phyloP scores from a whole-genome alignment of 37 sponge, comb jelly and placozoan genomes.

The Aplysina aerophoba region DNA sequence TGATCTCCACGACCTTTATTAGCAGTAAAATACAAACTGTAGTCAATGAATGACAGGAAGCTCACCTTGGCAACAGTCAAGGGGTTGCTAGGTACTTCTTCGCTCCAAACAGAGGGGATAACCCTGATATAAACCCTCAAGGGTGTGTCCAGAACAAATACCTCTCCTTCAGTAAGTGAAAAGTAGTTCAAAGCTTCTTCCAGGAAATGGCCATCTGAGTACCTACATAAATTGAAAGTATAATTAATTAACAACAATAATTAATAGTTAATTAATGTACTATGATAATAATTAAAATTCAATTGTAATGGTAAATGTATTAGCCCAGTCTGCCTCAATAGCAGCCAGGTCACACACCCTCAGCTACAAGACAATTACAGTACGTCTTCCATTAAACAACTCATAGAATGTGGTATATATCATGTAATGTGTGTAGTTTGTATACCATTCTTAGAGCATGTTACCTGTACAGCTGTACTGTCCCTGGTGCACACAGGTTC shows the following conservation, averaged over 20 bases:
- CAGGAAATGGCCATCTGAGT: background rate
- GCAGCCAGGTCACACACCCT: no score
- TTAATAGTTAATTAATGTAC: no score
- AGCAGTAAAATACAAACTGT: no score
- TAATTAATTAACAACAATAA: background rate
- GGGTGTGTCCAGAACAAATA: slow-evolving; percentile 56
- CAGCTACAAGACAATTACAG: no score
- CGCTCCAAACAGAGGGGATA: slow-evolving; percentile 5
- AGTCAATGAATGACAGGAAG: no score
- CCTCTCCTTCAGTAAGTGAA: slow-evolving; percentile 28
- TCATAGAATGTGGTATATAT: no score
- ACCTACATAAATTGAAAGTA: background rate
- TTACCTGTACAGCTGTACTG: slow-evolving; percentile 30
- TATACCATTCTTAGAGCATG: background rate
- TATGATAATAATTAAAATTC: no score
- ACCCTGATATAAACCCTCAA: slow-evolving; percentile 38
- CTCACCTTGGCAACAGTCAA: slow-evolving; percentile 16
- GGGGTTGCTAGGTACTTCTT: background rate
- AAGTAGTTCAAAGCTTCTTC: slow-evolving; percentile 33
- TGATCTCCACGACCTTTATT: no score
- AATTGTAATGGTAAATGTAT: no score
- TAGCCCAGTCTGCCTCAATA: no score
- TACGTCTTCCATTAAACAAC: no score
- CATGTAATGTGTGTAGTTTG: no score
- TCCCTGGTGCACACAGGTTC: slow-evolving; percentile 19